These are phyloP conservation scores for Ophraella communa DNA, from an alignment of 2,888 invertebrate species.

Conservation along the genomic window DNA sequence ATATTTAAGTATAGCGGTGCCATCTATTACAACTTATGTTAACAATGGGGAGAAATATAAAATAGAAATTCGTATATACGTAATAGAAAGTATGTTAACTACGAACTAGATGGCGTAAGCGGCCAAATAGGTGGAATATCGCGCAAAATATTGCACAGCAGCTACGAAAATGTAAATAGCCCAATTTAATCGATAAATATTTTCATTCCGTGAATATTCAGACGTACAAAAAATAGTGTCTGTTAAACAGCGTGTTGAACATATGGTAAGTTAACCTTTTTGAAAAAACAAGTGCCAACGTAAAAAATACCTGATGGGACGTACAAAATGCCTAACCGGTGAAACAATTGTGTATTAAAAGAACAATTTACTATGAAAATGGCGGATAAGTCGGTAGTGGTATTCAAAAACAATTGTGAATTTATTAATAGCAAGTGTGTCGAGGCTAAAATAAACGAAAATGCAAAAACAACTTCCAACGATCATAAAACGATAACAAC, in stretches of 20 bases:
- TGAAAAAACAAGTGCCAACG: constrained; percentile 19
- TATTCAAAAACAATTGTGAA: constrained; percentile 47
- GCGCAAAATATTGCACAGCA: constrained; percentile 2
- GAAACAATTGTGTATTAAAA: constrained; percentile 11
- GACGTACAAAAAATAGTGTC: constrained; percentile 27
- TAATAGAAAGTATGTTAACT: background rate
- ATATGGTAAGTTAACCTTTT: background rate
- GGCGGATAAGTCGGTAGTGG: constrained; percentile 46
- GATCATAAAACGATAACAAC: constrained; percentile 35
- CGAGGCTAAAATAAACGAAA: constrained; percentile 35
- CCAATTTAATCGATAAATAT: constrained; percentile 37
- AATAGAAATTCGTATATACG: background rate
- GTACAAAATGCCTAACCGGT: constrained; percentile 8
- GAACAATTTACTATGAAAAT: constrained; percentile 44
- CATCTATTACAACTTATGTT: background rate
- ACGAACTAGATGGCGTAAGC: constrained; percentile 22
- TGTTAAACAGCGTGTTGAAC: constrained; percentile 13
- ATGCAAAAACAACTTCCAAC: constrained; percentile 20
- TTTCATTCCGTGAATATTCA: constrained; percentile 32
- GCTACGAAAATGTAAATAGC: constrained; percentile 24
- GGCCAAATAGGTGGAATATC: background rate
- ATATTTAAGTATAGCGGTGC: background rate
- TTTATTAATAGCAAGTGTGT: constrained; percentile 48
- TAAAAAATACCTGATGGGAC: background rate
- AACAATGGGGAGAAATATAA: background rate